phyloP scores from a whole-genome alignment of 2,797 vertebrate genomes.

The Picus viridis region DNA sequence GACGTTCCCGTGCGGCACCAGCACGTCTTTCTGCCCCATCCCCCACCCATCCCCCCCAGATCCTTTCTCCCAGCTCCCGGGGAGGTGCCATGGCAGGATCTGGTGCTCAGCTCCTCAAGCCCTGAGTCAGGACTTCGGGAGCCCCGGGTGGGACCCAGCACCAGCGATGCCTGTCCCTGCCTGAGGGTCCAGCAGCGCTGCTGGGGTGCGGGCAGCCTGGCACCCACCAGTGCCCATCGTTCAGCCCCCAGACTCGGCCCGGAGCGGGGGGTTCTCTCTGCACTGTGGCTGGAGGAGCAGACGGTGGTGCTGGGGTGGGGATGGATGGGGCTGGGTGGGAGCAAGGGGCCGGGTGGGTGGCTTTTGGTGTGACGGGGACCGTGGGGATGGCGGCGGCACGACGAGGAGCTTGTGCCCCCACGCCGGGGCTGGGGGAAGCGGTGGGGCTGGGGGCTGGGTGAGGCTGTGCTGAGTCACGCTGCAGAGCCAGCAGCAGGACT shows the following conservation, averaged over 20 bases:
- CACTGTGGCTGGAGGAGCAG: background rate
- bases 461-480: constrained; percentile 72
- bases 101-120: background rate
- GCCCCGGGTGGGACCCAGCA: fast-evolving
- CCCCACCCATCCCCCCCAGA: background rate
- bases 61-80: fast-evolving
- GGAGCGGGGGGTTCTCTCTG: background rate
- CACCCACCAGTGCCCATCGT: fast-evolving
- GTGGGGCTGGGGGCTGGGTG: background rate
- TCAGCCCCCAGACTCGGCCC: fast-evolving
- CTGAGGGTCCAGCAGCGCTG: background rate
- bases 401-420: background rate
- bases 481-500: constrained; percentile 60
- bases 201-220: background rate
- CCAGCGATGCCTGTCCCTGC: fast-evolving
- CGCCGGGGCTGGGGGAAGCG: background rate
- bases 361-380: background rate
- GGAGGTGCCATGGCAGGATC: background rate
- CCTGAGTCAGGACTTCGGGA: background rate
- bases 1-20: background rate
- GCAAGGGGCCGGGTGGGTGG: background rate
- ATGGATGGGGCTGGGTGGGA: background rate
- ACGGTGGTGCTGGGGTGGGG: background rate
- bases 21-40: background rate
- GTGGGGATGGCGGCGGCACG: background rate